Evolutionary conservation across 2,797 vertebrate species (phyloP).

Genomic region (Phrynocephalus forsythii): DNA sequence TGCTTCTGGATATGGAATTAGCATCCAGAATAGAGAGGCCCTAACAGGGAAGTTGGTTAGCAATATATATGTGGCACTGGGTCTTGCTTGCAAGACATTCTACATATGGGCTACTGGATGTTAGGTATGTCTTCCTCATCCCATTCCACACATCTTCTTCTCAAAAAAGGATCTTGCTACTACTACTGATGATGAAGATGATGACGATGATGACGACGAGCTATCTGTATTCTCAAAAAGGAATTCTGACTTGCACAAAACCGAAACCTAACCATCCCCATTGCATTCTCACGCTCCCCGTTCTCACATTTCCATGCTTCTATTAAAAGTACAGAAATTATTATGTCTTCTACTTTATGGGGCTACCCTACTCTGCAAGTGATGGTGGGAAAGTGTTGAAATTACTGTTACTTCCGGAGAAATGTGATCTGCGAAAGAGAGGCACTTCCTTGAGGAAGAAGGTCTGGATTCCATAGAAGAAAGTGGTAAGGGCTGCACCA

Average conservation of each 20-base stretch:
- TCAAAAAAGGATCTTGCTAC: background rate
- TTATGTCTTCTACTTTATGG: no score
- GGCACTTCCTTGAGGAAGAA: background rate
- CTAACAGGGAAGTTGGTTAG: background rate
- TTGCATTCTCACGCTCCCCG: no score
- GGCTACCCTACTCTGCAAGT: no score
- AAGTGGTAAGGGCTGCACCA: background rate
- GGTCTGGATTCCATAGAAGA: background rate
- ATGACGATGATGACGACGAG: background rate
- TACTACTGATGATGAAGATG: no score
- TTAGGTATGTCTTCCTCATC: background rate
- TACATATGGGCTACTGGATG: background rate
- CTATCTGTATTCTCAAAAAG: no score
- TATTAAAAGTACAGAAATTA: no score
- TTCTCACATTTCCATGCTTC: no score
- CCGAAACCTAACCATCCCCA: no score
- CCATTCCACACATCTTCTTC: background rate
- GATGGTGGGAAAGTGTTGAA: background rate
- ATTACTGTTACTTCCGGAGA: background rate
- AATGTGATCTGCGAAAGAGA: background rate
- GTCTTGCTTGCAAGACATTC: background rate
- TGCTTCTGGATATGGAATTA: no score
- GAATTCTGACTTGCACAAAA: no score
- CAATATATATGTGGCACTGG: background rate
- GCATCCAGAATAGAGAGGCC: background rate